These are phyloP conservation scores for Melanaphis sacchari DNA, from an alignment of 1,140 invertebrate species.

Conservation along the genomic window DNA sequence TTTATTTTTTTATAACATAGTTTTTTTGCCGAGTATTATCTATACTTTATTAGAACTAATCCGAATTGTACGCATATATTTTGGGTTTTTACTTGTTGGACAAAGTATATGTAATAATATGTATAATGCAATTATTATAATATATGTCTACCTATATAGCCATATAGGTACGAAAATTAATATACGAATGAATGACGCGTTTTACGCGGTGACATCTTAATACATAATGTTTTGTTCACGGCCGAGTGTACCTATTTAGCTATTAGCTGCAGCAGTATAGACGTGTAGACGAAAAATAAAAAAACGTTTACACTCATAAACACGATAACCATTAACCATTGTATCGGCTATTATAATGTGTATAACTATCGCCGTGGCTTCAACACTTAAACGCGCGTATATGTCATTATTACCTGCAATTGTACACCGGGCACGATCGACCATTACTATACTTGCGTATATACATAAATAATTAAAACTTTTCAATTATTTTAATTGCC, in stretches of 20 bases:
- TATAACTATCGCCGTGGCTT: not conserved
- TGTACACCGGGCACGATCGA: not conserved
- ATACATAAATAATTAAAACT: not conserved
- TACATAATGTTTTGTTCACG: not conserved
- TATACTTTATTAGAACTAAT: too few relatives aligned
- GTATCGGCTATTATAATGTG: not conserved
- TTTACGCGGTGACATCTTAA: not conserved
- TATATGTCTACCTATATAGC: not conserved
- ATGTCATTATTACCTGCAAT: not conserved
- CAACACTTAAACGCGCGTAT: not conserved
- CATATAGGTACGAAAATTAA: too few relatives aligned
- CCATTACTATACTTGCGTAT: too few relatives aligned
- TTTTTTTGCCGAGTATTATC: not conserved
- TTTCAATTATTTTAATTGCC: slow-evolving; percentile 15
- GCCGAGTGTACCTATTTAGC: not conserved
- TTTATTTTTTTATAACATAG: not conserved
- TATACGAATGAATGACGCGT: not conserved
- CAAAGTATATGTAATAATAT: not conserved
- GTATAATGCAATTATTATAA: too few relatives aligned
- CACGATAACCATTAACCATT: not conserved
- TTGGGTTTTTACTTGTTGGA: not conserved
- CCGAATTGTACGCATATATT: not conserved
- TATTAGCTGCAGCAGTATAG: not conserved
- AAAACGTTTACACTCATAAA: not conserved
- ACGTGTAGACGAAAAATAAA: not conserved